phyloP scores from a whole-genome alignment of 2,888 invertebrate species.

The Pammene fasciana region DNA sequence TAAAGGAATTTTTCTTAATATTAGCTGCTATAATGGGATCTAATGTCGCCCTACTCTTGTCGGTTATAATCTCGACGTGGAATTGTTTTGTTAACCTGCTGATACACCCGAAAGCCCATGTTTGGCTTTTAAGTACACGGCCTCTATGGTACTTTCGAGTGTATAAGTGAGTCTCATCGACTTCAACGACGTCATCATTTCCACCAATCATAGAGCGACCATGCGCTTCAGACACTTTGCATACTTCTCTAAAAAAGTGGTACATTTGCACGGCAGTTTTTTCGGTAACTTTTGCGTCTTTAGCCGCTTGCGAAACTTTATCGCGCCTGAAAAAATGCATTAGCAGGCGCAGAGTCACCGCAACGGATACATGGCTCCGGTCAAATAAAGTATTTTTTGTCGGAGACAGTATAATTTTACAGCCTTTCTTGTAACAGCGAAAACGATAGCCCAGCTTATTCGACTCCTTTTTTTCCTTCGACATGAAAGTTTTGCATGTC shows the following conservation, averaged over 20 bases:
- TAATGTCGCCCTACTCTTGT: conserved; percentile 1
- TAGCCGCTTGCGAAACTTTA: no score
- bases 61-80: not conserved
- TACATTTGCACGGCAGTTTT: not conserved
- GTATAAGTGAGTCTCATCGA: conserved; percentile 15
- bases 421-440: not conserved
- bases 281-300: not conserved
- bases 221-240: conserved; percentile 2
- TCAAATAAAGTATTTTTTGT: conserved; percentile 2
- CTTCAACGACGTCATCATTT: not conserved
- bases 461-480: not conserved
- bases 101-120: conserved; percentile 3
- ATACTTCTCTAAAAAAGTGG: not conserved
- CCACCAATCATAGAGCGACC: not conserved
- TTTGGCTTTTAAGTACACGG: not conserved
- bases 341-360: not conserved
- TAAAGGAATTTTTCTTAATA: not conserved
- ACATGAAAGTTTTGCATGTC: not conserved
- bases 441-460: not conserved
- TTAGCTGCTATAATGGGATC: conserved; percentile 8
- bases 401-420: not conserved
- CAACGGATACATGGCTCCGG: not conserved
- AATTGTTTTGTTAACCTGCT: not conserved
- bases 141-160: conserved; percentile 14
- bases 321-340: no score